A percentile compares a stretch with the other conserved stretches of the same genome.
Conservation (phyloP, 2,797 vertebrate species). For the Microctenopoma steveboyesi region DNA sequence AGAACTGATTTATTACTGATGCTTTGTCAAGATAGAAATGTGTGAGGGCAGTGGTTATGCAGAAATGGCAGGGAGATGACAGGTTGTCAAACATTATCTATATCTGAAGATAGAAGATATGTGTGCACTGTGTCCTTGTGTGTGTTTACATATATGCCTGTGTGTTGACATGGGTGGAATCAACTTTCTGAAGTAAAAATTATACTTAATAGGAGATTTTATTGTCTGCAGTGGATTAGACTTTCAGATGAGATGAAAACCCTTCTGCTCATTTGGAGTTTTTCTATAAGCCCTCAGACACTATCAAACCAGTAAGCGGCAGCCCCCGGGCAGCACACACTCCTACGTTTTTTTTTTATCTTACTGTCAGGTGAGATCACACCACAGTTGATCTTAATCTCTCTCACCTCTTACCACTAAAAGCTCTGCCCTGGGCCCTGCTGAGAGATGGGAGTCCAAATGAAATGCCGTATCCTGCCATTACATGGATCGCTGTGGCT, state of each 20-base stretch:
- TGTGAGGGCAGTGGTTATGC: conserved; percentile 22
- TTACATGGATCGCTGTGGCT: conserved; percentile 58
- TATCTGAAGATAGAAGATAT: conserved; percentile 31
- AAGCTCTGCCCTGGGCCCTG: conserved; percentile 69
- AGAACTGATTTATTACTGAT: conserved; percentile 55
- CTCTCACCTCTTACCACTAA: conserved; percentile 72
- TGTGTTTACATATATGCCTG: conserved; percentile 33
- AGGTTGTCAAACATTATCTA: conserved; percentile 53
- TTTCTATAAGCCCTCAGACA: conserved; percentile 43
- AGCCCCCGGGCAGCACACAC: conserved; percentile 48
- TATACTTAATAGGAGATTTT: conserved; percentile 64
- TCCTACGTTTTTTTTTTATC: conserved; percentile 66
- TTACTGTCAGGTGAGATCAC: conserved; percentile 79
- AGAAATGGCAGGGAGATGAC: conserved; percentile 49
- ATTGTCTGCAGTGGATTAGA: conserved; percentile 70
- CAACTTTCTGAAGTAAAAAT: conserved; percentile 54
- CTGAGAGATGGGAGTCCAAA: conserved; percentile 80
- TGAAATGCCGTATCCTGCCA: conserved; percentile 76
- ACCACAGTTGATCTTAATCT: conserved; percentile 76
- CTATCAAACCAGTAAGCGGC: conserved; percentile 19
- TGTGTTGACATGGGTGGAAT: conserved; percentile 66
- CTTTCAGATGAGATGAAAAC: conserved; percentile 70
- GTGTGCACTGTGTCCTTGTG: not conserved
- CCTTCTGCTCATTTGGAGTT: conserved; percentile 65
- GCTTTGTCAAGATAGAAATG: conserved; percentile 34